phyloP scores from a whole-genome alignment of 2,113 vertebrate species.

The Todiramphus saurophagus region DNA sequence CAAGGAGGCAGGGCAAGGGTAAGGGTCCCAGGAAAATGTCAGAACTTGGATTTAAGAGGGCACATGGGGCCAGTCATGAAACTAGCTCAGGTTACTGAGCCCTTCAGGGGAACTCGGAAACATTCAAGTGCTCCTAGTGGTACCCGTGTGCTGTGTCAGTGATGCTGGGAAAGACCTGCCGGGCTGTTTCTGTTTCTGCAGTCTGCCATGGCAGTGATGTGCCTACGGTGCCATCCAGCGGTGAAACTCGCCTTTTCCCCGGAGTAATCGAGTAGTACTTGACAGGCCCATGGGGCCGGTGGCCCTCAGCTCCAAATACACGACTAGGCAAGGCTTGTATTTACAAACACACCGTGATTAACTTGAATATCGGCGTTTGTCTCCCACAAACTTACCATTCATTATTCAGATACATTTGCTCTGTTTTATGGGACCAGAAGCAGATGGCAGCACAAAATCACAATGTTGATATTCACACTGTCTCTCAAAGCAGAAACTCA shows the following conservation, averaged over 20 bases:
- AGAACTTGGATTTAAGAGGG: neutral
- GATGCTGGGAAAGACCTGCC: neutral
- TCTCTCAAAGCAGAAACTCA: neutral
- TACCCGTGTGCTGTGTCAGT: rapidly evolving
- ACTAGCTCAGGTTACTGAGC: neutral
- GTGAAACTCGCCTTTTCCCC: neutral
- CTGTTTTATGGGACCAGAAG: neutral
- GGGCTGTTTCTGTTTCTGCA: neutral
- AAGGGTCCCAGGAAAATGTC: neutral
- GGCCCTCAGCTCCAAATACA: neutral
- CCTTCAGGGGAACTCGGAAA: neutral
- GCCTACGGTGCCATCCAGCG: neutral
- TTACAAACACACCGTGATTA: neutral
- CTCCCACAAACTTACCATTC: neutral
- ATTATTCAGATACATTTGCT: neutral
- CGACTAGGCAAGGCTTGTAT: neutral
- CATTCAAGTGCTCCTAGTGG: neutral
- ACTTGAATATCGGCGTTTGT: neutral
- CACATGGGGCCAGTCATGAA: neutral
- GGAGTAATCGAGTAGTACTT: rapidly evolving
- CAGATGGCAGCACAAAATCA: neutral
- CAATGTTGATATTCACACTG: neutral
- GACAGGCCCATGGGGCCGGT: rapidly evolving
- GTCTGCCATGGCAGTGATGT: rapidly evolving
- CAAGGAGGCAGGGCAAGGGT: neutral